These are phyloP conservation scores for Rotaria magnacalcarata DNA, from an alignment of 2,888 invertebrate species.

Conservation along the genomic window DNA sequence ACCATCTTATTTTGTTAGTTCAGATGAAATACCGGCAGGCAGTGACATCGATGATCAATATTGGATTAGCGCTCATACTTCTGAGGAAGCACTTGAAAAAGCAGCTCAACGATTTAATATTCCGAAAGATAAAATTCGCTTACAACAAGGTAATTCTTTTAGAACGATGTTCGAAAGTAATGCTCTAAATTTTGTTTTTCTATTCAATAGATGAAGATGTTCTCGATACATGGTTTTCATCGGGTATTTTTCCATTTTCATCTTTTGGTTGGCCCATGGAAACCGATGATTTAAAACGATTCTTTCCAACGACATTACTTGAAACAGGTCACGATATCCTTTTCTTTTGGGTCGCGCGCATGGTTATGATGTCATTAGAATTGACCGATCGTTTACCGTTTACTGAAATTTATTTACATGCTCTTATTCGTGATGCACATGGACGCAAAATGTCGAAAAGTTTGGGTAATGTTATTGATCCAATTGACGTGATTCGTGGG, in stretches of 20 bases:
- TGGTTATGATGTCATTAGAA: constrained; percentile 92
- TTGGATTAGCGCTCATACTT: constrained; percentile 66
- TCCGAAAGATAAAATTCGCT: constrained; percentile 33
- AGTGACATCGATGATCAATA: constrained; percentile 61
- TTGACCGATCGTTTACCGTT: constrained; percentile 87
- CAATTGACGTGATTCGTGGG: constrained; percentile 86
- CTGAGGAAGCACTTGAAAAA: constrained; percentile 73
- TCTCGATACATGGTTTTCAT: constrained; percentile 97
- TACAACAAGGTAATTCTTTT: neutral
- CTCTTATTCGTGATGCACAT: constrained; percentile 92
- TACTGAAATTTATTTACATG: constrained; percentile 83
- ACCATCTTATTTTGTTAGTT: constrained; percentile 78
- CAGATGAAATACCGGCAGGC: constrained; percentile 58
- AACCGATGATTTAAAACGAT: constrained; percentile 69
- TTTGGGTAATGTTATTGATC: constrained; percentile 93
- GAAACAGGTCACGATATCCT: constrained; percentile 95
- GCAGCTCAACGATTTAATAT: constrained; percentile 61
- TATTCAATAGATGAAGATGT: constrained; percentile 77
- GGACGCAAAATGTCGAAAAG: constrained; percentile 99
- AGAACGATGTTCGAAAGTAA: too few relatives aligned
- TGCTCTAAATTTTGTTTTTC: too few relatives aligned
- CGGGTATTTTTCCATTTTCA: constrained; percentile 89
- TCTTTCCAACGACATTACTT: constrained; percentile 83
- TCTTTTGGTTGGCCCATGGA: constrained; percentile 92
- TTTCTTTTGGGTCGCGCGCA: constrained; percentile 98